Percentiles rank a stretch among this genome's conserved stretches.
phyloP scores from a whole-genome alignment of 2,113 vertebrate genomes.

The Catharus bicknelli region DNA sequence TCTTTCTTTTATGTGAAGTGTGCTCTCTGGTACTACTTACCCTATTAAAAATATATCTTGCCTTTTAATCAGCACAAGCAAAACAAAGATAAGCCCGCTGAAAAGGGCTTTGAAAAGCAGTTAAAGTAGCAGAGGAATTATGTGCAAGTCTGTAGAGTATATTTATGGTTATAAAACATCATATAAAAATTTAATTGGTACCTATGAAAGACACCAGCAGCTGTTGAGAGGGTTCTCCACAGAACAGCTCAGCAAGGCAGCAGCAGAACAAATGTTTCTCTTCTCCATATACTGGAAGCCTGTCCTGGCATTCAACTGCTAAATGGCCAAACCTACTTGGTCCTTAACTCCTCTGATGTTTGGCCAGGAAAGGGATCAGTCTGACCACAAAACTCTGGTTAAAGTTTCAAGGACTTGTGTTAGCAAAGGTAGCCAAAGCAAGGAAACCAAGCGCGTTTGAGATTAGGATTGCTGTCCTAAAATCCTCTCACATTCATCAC shows the following conservation, averaged over 20 bases:
- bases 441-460: background rate
- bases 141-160: constrained; percentile 36
- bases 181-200: constrained; percentile 61
- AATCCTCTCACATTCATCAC: background rate
- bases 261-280: constrained; percentile 7
- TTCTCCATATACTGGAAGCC: background rate
- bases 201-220: constrained; percentile 25
- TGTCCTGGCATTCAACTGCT: background rate
- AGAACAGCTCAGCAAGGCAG: constrained; percentile 22
- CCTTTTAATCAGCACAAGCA: constrained; percentile 60
- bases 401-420: background rate
- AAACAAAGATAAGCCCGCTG: constrained; percentile 57
- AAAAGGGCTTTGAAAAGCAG: constrained; percentile 39
- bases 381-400: background rate
- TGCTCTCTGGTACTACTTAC: constrained; percentile 36
- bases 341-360: background rate
- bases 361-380: background rate
- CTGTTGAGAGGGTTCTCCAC: background rate
- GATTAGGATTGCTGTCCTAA: background rate
- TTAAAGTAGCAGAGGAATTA: constrained; percentile 50
- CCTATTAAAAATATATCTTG: constrained; percentile 62
- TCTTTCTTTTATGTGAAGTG: constrained; percentile 28
- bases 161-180: constrained; percentile 54
- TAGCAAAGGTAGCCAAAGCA: background rate
- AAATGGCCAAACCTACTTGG: background rate